A percentile compares a stretch with the other conserved stretches of the same genome.
Evolutionary conservation across 2,888 invertebrate species (phyloP).

Genomic region (Drosophila merina): DNA sequence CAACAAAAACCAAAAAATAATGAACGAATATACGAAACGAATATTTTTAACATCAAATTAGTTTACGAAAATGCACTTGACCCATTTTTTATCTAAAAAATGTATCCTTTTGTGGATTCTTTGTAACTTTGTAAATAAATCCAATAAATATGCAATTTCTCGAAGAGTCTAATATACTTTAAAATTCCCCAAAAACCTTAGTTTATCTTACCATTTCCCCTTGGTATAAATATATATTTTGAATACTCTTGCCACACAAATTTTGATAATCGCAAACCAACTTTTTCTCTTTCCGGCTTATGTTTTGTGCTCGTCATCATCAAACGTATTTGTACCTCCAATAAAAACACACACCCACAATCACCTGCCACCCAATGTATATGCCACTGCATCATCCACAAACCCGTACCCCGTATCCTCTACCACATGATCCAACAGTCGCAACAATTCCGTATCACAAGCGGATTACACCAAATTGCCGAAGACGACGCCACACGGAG

Average conservation of each 20-base stretch:
- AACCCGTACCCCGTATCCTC: constrained; percentile 5
- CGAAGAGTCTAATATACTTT: neutral
- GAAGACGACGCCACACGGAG: constrained; percentile 80
- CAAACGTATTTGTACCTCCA: constrained; percentile 36
- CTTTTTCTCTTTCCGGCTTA: constrained; percentile 66
- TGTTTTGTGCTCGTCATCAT: constrained; percentile 60
- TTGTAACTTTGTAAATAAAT: neutral
- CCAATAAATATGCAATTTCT: neutral
- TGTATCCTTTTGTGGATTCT: neutral
- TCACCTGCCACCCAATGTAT: constrained; percentile 16
- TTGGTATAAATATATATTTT: constrained; percentile 14
- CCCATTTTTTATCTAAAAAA: neutral
- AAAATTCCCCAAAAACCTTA: no score
- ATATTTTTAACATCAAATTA: constrained; percentile 4
- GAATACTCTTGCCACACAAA: constrained; percentile 43
- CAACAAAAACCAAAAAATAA: constrained; percentile 4
- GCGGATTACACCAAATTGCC: constrained; percentile 86
- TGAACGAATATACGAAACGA: constrained; percentile 26
- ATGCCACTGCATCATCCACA: constrained; percentile 37
- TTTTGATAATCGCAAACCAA: constrained; percentile 59
- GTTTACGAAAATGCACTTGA: constrained; percentile 51
- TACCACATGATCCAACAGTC: constrained; percentile 76
- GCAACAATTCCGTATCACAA: constrained; percentile 87
- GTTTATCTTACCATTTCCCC: neutral
- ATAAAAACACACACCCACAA: constrained; percentile 3